Evolutionary conservation across 2,888 invertebrate species (phyloP).

Genomic region (Parelbella ahira): DNA sequence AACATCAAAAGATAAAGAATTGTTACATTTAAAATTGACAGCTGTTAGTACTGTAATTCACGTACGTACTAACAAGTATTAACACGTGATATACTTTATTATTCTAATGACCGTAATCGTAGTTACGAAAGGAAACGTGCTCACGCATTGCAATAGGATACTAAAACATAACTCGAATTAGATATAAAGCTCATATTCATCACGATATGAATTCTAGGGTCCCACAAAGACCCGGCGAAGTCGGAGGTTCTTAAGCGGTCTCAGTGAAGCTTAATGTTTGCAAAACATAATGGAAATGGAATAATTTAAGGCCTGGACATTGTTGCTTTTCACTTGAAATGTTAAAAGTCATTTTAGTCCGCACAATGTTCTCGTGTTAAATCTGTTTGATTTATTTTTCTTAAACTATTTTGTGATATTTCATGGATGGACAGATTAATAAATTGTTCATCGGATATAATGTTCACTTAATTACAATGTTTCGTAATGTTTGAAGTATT

Average conservation of each 20-base stretch:
- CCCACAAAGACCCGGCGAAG: neutral
- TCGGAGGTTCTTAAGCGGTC: neutral
- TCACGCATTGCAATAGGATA: neutral
- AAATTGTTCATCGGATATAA: no score
- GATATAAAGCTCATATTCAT: neutral
- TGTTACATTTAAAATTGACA: no score
- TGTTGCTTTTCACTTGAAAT: neutral
- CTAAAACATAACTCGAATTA: neutral
- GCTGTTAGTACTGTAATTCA: no score
- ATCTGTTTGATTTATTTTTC: no score
- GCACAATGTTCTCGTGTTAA: no score
- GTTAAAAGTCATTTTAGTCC: constrained; percentile 1
- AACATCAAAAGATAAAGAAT: no score
- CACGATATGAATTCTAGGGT: neutral
- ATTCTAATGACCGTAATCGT: constrained; percentile 1
- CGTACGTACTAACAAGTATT: neutral
- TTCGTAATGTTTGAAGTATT: no score
- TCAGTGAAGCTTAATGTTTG: neutral
- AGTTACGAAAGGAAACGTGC: neutral
- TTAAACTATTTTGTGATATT: no score
- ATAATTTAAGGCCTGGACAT: neutral
- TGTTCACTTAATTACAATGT: no score
- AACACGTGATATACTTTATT: neutral
- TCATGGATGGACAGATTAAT: no score
- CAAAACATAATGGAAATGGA: constrained; percentile 1